These are phyloP conservation scores for Cyanistes caeruleus DNA, from an alignment of 2,113 vertebrate species.

Conservation along the genomic window DNA sequence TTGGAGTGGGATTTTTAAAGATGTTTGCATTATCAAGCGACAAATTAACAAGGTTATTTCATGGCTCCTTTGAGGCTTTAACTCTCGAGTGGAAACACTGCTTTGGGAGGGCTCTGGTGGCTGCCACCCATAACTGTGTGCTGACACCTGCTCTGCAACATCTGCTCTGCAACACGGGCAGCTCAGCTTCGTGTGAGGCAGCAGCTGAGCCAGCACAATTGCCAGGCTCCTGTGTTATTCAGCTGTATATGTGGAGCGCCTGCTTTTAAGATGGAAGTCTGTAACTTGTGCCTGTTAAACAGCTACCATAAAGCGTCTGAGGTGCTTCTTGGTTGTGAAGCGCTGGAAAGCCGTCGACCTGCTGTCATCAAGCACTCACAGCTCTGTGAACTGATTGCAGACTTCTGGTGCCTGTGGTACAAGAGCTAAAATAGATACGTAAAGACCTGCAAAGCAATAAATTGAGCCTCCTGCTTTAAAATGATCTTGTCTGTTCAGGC, in stretches of 20 bases:
- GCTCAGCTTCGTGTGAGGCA: background rate
- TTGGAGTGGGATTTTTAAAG: background rate
- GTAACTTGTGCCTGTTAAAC: background rate
- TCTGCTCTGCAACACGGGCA: background rate
- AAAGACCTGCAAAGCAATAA: background rate
- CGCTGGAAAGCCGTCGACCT: accelerated
- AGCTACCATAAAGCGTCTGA: background rate
- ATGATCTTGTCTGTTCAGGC: background rate
- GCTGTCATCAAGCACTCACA: background rate
- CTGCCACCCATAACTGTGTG: background rate
- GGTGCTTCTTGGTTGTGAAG: background rate
- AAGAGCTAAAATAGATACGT: background rate
- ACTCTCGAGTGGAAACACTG: background rate
- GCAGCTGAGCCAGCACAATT: slow-evolving; percentile 19
- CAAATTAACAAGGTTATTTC: background rate
- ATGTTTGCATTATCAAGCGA: background rate
- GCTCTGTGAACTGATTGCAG: background rate
- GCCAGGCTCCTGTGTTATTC: background rate
- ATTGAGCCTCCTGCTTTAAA: background rate
- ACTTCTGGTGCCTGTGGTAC: background rate
- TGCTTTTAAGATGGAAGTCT: background rate
- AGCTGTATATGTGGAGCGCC: background rate
- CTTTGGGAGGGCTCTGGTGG: background rate
- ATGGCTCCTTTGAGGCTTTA: background rate
- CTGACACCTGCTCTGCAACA: background rate